Evolutionary conservation across 2,888 invertebrate species (phyloP).

Genomic region (Polymixis flavicincta): DNA sequence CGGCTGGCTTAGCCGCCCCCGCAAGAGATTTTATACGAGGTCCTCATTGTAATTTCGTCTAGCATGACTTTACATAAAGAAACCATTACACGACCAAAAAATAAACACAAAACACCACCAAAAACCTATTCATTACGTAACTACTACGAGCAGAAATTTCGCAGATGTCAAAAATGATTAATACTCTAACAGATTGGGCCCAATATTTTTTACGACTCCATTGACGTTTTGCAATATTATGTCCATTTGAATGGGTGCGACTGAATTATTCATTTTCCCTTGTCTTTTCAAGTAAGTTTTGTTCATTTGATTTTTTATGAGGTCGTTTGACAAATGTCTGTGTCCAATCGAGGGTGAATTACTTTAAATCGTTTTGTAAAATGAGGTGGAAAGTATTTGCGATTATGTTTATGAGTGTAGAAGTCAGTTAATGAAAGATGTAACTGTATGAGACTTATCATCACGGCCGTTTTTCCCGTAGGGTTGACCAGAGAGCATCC

Average conservation of each 20-base stretch:
- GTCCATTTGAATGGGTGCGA: slow-evolving; percentile 43
- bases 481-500: background rate
- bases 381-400: slow-evolving; percentile 49
- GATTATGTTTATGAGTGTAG: slow-evolving; percentile 27
- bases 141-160: slow-evolving; percentile 47
- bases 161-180: slow-evolving; percentile 76
- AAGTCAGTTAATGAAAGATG: background rate
- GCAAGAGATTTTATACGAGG: too few species aligned
- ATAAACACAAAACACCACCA: slow-evolving; percentile 18
- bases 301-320: slow-evolving; percentile 61
- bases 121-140: slow-evolving; percentile 23
- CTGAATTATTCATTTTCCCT: slow-evolving; percentile 61
- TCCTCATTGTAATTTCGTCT: too few species aligned
- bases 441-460: too few species aligned
- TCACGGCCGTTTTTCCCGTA: too few species aligned
- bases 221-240: slow-evolving; percentile 64
- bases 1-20: too few species aligned
- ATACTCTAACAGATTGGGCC: slow-evolving; percentile 71
- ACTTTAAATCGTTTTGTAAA: slow-evolving; percentile 49
- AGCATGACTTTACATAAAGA: background rate
- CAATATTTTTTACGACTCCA: slow-evolving; percentile 67
- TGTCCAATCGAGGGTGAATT: slow-evolving; percentile 46
- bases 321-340: slow-evolving; percentile 57
- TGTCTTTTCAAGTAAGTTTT: slow-evolving; percentile 53
- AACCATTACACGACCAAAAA: background rate